Conservation (phyloP, 2,888 invertebrate species). For the Parthenolecanium corni region DNA sequence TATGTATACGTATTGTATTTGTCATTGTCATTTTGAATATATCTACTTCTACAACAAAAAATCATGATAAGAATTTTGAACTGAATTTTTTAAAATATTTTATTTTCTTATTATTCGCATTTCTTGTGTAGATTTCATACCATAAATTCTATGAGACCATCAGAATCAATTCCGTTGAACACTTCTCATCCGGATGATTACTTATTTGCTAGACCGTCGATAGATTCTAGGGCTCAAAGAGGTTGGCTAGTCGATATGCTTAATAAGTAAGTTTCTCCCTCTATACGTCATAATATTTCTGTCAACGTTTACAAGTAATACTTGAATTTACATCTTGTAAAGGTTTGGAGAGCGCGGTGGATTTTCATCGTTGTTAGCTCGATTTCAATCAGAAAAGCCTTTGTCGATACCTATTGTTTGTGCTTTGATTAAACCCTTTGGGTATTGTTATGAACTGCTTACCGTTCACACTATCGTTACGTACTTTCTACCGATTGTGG, state of each 20-base stretch:
- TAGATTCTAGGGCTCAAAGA: constrained; percentile 71
- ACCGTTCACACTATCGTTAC: constrained; percentile 82
- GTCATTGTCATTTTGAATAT: constrained; percentile 7
- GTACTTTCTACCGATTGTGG: constrained; percentile 82
- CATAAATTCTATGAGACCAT: constrained; percentile 65
- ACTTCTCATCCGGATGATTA: constrained; percentile 46
- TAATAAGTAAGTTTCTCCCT: constrained; percentile 50
- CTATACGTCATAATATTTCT: not conserved
- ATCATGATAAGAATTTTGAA: too few species aligned
- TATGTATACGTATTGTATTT: constrained; percentile 40
- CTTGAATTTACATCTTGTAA: constrained; percentile 31
- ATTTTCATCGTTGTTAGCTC: constrained; percentile 70
- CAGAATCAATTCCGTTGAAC: constrained; percentile 50
- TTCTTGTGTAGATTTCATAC: constrained; percentile 65
- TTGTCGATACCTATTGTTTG: constrained; percentile 65
- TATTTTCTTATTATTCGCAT: not conserved
- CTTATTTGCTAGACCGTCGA: constrained; percentile 57
- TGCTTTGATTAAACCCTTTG: constrained; percentile 78
- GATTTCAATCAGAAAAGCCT: constrained; percentile 64
- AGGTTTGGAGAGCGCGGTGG: constrained; percentile 82
- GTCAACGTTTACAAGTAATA: not conserved
- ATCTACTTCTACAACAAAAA: too few species aligned
- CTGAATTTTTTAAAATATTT: not conserved
- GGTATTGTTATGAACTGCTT: constrained; percentile 79
- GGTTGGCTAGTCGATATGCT: constrained; percentile 95